phyloP scores from a whole-genome alignment of 2,888 invertebrate species.

The Plagodis dolabraria region DNA sequence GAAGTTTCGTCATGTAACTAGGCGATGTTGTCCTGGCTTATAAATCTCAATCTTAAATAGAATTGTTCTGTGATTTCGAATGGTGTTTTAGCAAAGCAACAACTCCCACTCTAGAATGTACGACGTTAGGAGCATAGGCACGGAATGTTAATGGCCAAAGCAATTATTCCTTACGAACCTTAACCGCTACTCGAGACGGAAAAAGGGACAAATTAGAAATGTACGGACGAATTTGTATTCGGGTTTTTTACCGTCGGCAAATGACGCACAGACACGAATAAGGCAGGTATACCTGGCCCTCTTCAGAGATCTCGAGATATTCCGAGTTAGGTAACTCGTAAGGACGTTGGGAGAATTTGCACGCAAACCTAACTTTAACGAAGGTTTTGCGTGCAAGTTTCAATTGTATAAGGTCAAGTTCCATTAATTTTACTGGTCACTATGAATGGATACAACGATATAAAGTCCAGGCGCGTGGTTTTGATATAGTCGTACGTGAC shows the following conservation, averaged over 20 bases:
- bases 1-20: slow-evolving; percentile 27
- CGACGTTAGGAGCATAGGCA: slow-evolving; percentile 52
- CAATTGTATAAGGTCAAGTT: slow-evolving; percentile 39
- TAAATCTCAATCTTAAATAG: slow-evolving; percentile 39
- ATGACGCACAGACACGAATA: slow-evolving; percentile 40
- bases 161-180: slow-evolving; percentile 62
- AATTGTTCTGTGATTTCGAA: slow-evolving; percentile 52
- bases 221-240: slow-evolving; percentile 38
- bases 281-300: slow-evolving; percentile 32
- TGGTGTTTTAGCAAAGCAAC: slow-evolving; percentile 49
- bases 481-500: slow-evolving; percentile 62
- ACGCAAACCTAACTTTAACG: slow-evolving; percentile 42
- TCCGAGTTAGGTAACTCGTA: slow-evolving; percentile 24
- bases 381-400: slow-evolving; percentile 43
- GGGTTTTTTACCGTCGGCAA: slow-evolving; percentile 34
- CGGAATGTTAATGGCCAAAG: slow-evolving; percentile 70
- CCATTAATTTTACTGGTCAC: slow-evolving; percentile 45
- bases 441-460: slow-evolving; percentile 61
- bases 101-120: slow-evolving; percentile 63
- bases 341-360: slow-evolving; percentile 35
- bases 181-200: slow-evolving; percentile 50
- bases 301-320: slow-evolving; percentile 33
- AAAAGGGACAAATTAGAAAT: slow-evolving; percentile 56
- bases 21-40: slow-evolving; percentile 25
- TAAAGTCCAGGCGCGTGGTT: slow-evolving; percentile 61